phyloP scores from a whole-genome alignment of 2,888 invertebrate genomes.

The Crocallis elinguaria region DNA sequence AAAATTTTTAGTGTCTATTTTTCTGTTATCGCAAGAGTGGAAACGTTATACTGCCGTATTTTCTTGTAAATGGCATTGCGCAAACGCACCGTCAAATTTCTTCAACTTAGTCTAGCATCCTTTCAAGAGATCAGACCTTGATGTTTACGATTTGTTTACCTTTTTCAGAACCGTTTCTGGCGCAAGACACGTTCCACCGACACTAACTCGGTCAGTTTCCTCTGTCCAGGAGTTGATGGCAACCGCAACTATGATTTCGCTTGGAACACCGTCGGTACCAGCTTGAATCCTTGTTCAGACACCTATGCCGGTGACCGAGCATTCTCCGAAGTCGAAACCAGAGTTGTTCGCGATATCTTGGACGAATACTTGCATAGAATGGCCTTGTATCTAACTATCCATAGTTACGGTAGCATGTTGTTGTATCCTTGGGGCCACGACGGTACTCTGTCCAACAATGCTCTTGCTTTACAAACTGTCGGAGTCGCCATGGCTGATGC shows the following conservation, averaged over 20 bases:
- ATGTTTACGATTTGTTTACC: neutral
- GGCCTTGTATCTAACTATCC: slow-evolving; percentile 88
- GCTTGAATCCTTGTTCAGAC: slow-evolving; percentile 82
- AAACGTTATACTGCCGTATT: no score
- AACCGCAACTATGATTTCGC: slow-evolving; percentile 90
- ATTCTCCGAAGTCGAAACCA: slow-evolving; percentile 88
- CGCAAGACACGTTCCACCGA: slow-evolving; percentile 87
- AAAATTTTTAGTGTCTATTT: no score
- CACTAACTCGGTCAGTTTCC: slow-evolving; percentile 44
- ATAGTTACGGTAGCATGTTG: slow-evolving; percentile 89
- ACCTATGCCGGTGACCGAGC: slow-evolving; percentile 85
- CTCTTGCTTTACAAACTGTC: slow-evolving; percentile 70
- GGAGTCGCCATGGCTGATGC: slow-evolving; percentile 70
- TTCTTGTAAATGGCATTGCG: no score
- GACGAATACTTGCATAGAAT: slow-evolving; percentile 74
- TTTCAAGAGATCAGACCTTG: no score
- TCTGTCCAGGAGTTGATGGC: slow-evolving; percentile 89
- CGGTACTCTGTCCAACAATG: slow-evolving; percentile 75
- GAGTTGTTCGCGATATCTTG: slow-evolving; percentile 84
- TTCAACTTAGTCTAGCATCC: no score
- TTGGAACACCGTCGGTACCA: slow-evolving; percentile 87
- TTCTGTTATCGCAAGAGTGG: no score
- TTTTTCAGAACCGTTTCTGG: slow-evolving; percentile 85
- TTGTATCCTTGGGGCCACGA: slow-evolving; percentile 89
- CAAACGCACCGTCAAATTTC: no score